Percentiles rank a stretch among this genome's conserved stretches.
Evolutionary conservation across 2,113 vertebrate species (phyloP).

Genomic region (Gobiocypris rarus): DNA sequence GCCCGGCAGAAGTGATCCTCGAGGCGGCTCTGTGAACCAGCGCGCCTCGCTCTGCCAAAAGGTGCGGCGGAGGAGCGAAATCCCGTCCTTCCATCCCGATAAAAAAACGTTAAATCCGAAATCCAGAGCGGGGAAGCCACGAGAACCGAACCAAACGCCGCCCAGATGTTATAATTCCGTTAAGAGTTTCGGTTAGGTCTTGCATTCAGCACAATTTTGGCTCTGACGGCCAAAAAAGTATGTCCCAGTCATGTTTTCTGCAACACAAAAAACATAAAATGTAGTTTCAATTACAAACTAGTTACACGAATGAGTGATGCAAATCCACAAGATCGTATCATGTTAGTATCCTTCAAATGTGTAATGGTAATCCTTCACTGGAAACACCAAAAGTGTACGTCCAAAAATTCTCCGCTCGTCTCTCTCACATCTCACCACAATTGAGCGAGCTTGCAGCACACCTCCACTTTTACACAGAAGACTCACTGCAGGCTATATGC

Average conservation of each 20-base stretch:
- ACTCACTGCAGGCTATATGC: constrained; percentile 18
- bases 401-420: constrained; percentile 15
- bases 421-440: constrained; percentile 39
- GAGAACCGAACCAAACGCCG: constrained; percentile 69
- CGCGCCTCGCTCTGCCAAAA: constrained; percentile 88
- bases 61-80: constrained; percentile 91
- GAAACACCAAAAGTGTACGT: constrained; percentile 12
- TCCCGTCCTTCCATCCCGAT: constrained; percentile 92
- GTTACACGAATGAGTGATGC: neutral
- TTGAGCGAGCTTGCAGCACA: constrained; percentile 27
- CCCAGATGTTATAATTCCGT: constrained; percentile 80
- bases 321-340: constrained; percentile 12
- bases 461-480: constrained; percentile 30
- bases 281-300: constrained; percentile 35
- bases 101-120: constrained; percentile 78
- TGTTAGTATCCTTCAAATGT: constrained; percentile 26
- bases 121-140: constrained; percentile 74
- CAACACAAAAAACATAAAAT: constrained; percentile 67
- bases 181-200: constrained; percentile 75
- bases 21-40: constrained; percentile 86
- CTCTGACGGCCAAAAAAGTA: constrained; percentile 70
- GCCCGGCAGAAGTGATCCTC: constrained; percentile 82
- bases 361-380: constrained; percentile 40
- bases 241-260: constrained; percentile 78
- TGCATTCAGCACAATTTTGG: constrained; percentile 72